Conservation (phyloP, 2,113 vertebrate genomes). For the Vicugna pacos region DNA sequence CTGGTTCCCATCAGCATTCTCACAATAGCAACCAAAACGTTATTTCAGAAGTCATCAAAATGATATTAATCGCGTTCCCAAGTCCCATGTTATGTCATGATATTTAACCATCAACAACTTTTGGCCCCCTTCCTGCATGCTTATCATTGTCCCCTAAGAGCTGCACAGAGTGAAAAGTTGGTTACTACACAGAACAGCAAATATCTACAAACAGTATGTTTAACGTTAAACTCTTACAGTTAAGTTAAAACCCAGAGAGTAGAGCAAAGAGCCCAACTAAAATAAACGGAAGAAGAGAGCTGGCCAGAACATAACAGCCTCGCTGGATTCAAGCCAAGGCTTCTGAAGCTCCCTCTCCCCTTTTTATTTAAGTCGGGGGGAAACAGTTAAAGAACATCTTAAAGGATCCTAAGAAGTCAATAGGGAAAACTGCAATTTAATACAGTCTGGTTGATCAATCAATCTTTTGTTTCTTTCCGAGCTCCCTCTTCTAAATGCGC, state of each 20-base stretch:
- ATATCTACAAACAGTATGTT: not conserved
- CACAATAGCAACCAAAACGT: not conserved
- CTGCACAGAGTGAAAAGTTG: not conserved
- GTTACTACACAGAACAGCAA: not conserved
- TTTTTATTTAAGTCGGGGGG: not conserved
- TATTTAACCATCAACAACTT: not conserved
- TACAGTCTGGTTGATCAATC: not conserved
- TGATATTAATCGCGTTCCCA: not conserved
- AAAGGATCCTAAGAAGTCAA: constrained; percentile 38
- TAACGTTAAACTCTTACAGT: not conserved
- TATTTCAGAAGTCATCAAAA: not conserved
- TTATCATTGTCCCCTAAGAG: not conserved
- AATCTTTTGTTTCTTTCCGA: constrained; percentile 31
- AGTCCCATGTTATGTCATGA: not conserved
- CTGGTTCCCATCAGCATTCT: not conserved
- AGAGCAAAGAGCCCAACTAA: not conserved
- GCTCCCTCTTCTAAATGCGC: not conserved
- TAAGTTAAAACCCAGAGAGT: constrained; percentile 24
- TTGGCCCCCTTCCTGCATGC: not conserved
- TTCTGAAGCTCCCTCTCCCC: not conserved
- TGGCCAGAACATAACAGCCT: not conserved
- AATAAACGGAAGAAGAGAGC: not conserved
- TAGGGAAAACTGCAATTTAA: not conserved
- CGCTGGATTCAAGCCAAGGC: not conserved
- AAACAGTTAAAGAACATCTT: constrained; percentile 45